Conservation (phyloP, 2,797 vertebrate genomes). For the Smutsia gigantea region DNA sequence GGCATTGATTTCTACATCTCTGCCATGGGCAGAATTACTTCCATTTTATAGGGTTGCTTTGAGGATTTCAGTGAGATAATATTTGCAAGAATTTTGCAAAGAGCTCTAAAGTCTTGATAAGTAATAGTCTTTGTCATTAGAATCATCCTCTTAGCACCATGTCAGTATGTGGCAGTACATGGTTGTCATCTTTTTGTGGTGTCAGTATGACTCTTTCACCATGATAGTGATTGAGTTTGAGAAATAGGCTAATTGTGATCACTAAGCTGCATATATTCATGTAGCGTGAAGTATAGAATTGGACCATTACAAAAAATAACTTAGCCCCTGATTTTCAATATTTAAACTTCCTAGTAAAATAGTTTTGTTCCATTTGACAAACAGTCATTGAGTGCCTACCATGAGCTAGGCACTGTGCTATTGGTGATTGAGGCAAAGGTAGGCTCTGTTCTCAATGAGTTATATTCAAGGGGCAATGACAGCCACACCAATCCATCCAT, state of each 20-base stretch:
- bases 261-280: background rate
- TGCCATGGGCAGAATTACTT: background rate
- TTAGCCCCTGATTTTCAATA: background rate
- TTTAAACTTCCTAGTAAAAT: background rate
- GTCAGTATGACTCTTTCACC: background rate
- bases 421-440: background rate
- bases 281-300: background rate
- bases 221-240: background rate
- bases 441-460: background rate
- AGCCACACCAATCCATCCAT: too few relatives aligned
- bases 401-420: background rate
- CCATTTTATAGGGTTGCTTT: background rate
- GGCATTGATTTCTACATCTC: background rate
- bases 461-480: background rate
- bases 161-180: accelerated
- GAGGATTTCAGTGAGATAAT: background rate
- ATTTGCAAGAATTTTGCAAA: background rate
- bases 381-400: background rate
- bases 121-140: background rate
- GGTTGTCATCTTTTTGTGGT: accelerated
- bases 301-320: background rate
- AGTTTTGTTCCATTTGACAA: background rate
- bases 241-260: background rate
- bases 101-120: background rate
- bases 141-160: background rate